A percentile compares a stretch with the other conserved stretches of the same genome.
Evolutionary conservation across 2,113 vertebrate species (phyloP).

Genomic region (Rhinogobius similis): DNA sequence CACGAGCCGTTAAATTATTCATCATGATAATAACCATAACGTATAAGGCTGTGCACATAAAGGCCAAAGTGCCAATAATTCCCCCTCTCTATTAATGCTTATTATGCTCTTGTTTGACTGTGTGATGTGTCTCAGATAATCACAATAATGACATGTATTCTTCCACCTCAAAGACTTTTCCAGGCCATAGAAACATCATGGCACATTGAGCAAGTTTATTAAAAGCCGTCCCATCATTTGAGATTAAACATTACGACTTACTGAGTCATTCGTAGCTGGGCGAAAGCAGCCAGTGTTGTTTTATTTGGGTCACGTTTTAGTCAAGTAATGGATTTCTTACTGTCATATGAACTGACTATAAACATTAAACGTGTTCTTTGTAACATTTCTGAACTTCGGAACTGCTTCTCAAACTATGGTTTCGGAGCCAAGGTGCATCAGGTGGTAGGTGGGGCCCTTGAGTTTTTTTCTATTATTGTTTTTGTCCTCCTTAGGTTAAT

Average conservation of each 20-base stretch:
- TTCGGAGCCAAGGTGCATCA: too few species aligned
- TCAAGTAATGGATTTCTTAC: too few species aligned
- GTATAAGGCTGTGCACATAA: conserved; percentile 7
- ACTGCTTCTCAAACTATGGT: too few species aligned
- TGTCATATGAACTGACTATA: too few species aligned
- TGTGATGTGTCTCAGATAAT: conserved; percentile 42
- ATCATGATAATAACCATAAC: not conserved
- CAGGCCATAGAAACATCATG: conserved; percentile 35
- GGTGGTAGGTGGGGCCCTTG: too few species aligned
- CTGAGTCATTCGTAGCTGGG: conserved; percentile 39
- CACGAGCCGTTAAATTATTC: not conserved
- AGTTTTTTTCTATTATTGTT: too few species aligned
- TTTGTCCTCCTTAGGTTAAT: too few species aligned
- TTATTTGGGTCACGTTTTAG: not conserved
- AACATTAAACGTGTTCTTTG: too few species aligned
- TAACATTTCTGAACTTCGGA: too few species aligned
- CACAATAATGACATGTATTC: conserved; percentile 58
- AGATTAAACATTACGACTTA: conserved; percentile 42
- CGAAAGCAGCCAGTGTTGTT: conserved; percentile 20
- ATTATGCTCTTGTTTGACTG: conserved; percentile 35
- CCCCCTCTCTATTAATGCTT: conserved; percentile 12
- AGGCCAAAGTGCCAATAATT: conserved; percentile 10
- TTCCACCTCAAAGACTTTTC: conserved; percentile 39
- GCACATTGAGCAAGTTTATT: conserved; percentile 60
- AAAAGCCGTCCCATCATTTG: conserved; percentile 52